phyloP scores from a whole-genome alignment of 2,888 invertebrate genomes.

The Caenorhabditis doughertyi region DNA sequence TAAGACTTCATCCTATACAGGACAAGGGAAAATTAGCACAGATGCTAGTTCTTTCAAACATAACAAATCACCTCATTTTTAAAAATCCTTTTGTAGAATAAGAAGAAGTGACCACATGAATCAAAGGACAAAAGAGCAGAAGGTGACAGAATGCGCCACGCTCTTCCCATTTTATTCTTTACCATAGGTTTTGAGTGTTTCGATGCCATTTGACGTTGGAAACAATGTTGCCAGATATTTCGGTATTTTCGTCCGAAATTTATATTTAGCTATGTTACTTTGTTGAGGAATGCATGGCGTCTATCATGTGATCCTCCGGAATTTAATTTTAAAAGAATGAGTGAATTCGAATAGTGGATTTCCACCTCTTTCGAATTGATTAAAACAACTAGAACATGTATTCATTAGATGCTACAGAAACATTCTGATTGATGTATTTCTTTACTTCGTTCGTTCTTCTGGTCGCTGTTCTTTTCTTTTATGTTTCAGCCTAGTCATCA shows the following conservation, averaged over 20 bases:
- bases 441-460: conserved; percentile 11
- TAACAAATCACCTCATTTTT: no score
- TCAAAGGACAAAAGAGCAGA: conserved; percentile 47
- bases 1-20: neutral
- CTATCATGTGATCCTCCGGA: conserved; percentile 12
- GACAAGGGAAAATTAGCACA: neutral
- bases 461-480: neutral
- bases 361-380: conserved; percentile 16
- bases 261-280: conserved; percentile 8
- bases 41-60: no score
- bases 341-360: neutral
- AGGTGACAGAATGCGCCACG: conserved; percentile 41
- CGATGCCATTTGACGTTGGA: conserved; percentile 23
- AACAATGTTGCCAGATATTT: conserved; percentile 53
- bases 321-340: conserved; percentile 3
- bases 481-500: conserved; percentile 41
- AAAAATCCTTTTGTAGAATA: neutral
- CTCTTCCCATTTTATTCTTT: conserved; percentile 43
- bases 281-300: neutral
- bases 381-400: conserved; percentile 37
- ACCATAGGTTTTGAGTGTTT: conserved; percentile 22
- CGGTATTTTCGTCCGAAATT: neutral
- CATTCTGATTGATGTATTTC: conserved; percentile 41
- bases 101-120: conserved; percentile 3
- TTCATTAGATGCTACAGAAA: conserved; percentile 9